phyloP scores from a whole-genome alignment of 2,888 invertebrate genomes.

The Nezara viridula region DNA sequence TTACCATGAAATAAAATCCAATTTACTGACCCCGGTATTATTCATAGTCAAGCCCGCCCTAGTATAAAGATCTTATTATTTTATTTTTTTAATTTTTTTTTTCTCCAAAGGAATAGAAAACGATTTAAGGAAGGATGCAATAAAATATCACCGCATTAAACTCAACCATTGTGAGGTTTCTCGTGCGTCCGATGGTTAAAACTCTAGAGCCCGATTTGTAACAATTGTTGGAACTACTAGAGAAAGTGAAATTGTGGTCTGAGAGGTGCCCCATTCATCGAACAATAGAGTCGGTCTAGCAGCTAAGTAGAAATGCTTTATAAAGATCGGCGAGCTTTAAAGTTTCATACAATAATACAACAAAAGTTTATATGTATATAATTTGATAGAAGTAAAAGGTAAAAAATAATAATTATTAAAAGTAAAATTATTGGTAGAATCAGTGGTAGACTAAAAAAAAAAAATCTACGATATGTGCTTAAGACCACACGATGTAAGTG shows the following conservation, averaged over 20 bases:
- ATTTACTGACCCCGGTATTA: neutral
- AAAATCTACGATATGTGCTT: no score
- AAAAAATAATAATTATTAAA: no score
- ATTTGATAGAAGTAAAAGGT: no score
- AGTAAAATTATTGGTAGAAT: no score
- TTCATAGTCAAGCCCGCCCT: neutral
- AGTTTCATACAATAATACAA: neutral
- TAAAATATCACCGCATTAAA: neutral
- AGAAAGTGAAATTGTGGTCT: neutral
- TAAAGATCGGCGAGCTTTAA: neutral
- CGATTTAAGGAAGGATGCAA: neutral
- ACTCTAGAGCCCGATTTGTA: neutral
- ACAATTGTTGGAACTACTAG: neutral
- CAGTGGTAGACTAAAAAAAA: no score
- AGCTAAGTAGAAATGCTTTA: neutral
- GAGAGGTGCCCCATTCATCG: neutral
- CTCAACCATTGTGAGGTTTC: neutral
- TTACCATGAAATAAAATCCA: neutral
- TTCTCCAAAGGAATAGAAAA: neutral
- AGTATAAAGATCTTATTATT: neutral
- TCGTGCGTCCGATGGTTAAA: neutral
- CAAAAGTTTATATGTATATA: no score
- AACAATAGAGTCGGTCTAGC: neutral
- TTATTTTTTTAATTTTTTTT: no score
- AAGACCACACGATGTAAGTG: no score